phyloP scores from a whole-genome alignment of 2,888 invertebrate species.

The Drosophila prostipennis region DNA sequence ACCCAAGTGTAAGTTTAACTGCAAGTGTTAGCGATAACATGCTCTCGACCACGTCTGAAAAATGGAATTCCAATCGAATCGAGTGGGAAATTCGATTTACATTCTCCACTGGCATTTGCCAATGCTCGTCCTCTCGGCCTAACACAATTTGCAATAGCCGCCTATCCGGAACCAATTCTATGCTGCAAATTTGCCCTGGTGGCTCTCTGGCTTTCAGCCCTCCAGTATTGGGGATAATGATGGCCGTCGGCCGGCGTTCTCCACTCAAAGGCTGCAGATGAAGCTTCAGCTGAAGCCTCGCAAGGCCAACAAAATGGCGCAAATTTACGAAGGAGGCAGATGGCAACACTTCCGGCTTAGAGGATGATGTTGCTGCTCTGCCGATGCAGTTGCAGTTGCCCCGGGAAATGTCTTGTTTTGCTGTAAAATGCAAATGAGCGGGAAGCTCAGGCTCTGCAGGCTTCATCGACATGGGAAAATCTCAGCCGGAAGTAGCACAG shows the following conservation, averaged over 20 bases:
- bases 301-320: slow-evolving; percentile 60
- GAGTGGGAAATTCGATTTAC: slow-evolving; percentile 33
- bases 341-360: slow-evolving; percentile 69
- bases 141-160: slow-evolving; percentile 41
- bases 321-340: slow-evolving; percentile 66
- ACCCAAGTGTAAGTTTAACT: slow-evolving; percentile 1
- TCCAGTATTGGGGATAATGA: slow-evolving; percentile 47
- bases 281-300: slow-evolving; percentile 1
- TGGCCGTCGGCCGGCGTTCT: slow-evolving; percentile 55
- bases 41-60: slow-evolving; percentile 1
- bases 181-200: slow-evolving; percentile 26
- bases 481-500: slow-evolving; percentile 8
- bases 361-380: slow-evolving; percentile 14
- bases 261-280: slow-evolving; percentile 22
- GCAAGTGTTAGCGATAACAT: background rate
- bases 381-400: slow-evolving; percentile 34
- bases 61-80: slow-evolving; percentile 9
- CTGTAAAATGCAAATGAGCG: slow-evolving; percentile 65
- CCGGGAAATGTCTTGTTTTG: slow-evolving; percentile 39
- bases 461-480: slow-evolving; percentile 23
- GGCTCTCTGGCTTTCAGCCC: slow-evolving; percentile 15
- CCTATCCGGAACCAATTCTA: slow-evolving; percentile 30
- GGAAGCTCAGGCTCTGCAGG: slow-evolving; percentile 12
- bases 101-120: slow-evolving; percentile 28
- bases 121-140: slow-evolving; percentile 5